These are phyloP conservation scores for Enteromius radiatus DNA, from an alignment of 2,797 vertebrate species.

Conservation along the genomic window DNA sequence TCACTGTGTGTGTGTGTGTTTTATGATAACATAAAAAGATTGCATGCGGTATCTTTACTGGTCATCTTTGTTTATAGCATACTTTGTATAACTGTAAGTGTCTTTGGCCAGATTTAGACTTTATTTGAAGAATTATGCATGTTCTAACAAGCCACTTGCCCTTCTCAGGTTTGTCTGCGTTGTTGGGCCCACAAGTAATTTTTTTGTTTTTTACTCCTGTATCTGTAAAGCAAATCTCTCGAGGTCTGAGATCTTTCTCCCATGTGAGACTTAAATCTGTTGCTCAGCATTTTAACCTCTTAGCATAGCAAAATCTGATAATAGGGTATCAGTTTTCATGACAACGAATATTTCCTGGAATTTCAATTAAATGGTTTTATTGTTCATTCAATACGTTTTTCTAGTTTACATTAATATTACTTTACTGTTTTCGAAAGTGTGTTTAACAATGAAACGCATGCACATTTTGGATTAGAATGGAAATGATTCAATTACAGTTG, in stretches of 20 bases:
- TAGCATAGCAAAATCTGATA: conserved; percentile 1
- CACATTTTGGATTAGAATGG: neutral
- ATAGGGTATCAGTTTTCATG: conserved; percentile 10
- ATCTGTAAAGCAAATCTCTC: neutral
- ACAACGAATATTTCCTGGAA: neutral
- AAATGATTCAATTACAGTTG: neutral
- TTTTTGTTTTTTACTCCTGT: neutral
- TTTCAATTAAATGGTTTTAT: neutral
- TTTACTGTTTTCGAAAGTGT: neutral
- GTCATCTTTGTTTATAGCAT: neutral
- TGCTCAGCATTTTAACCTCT: neutral
- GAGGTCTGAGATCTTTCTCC: neutral
- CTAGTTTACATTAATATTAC: neutral
- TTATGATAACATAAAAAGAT: neutral
- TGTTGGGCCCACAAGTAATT: neutral
- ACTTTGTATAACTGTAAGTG: neutral
- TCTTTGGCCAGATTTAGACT: neutral
- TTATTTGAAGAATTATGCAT: neutral
- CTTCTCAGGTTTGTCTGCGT: neutral
- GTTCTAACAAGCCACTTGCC: neutral
- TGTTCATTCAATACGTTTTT: neutral
- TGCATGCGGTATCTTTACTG: neutral
- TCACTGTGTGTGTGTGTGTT: conserved; percentile 2
- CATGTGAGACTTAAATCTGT: neutral
- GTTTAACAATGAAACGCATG: neutral